Base-by-base conservation (phyloP, 2,888 invertebrate genomes). In the Sturmia bella region DNA sequence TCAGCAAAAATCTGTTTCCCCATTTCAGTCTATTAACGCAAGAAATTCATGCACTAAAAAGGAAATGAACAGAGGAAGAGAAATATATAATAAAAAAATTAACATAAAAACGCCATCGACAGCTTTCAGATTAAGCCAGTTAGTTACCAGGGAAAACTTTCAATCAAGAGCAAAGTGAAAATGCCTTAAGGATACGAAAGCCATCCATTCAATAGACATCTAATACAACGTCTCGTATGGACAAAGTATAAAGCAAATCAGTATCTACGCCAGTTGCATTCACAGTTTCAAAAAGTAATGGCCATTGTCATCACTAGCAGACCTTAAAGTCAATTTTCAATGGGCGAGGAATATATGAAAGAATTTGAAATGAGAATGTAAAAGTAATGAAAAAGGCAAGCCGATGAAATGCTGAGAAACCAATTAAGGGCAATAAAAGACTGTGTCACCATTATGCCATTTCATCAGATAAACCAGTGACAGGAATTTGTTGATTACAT, bases 51-150 rank as follows among this genome's bases (percentile, higher is more conserved):
- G 24, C 48, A 50, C 61, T 64, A 56, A 57, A 63, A 68, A 59
- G 63, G 69, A 74, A 75, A 56, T 63, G 52, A 83, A 66, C 27
- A 61, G 57, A 83, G 21, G 84, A 79, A 56, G 13, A 48, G 43
- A 79, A 79, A 79, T 45, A 43, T 70, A 15, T 48, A 59, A 13
- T 59, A 54, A 21, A 27, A 17, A 37, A 39, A 11, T 37, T 3
- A 52, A 43, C 50, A 66, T 17, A 48, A 64, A 43, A 77, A 69
- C 66, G 78, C 69, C 74, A 74, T 74, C 70, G 68, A 77, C 68
- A 77, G 72, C 50, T 48, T 77, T 63, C 39, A 72, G 56, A 77
- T 75, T 70, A 63, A 56, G 45, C 32, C 37, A 48, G 12, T 24
- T n/a, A n/a, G 27, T 32, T 21, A 24, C 13, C 27, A 39, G 5